Evolutionary conservation across 2,888 invertebrate genomes (phyloP).

Genomic region (Noctua janthina): DNA sequence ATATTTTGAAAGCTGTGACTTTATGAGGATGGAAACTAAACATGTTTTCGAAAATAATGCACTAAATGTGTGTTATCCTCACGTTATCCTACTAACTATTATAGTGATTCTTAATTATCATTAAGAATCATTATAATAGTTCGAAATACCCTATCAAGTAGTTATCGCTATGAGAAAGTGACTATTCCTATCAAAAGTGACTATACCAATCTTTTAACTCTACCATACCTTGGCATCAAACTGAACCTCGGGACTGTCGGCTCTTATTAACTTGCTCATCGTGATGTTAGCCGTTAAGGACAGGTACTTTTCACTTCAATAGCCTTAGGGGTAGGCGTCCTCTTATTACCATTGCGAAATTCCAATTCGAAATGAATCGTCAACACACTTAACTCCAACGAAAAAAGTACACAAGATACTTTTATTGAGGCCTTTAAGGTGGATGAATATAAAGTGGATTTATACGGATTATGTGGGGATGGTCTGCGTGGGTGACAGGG

Average conservation of each 20-base stretch:
- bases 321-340: neutral
- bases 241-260: neutral
- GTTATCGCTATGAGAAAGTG: neutral
- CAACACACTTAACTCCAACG: slow-evolving; percentile 70
- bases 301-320: neutral
- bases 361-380: slow-evolving; percentile 64
- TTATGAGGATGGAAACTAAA: neutral
- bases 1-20: neutral
- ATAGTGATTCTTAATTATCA: neutral
- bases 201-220: neutral
- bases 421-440: slow-evolving; percentile 89
- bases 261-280: neutral
- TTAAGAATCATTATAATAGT: no score
- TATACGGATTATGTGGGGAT: slow-evolving; percentile 87
- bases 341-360: slow-evolving; percentile 38
- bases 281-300: neutral
- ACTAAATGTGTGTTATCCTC: neutral
- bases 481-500: slow-evolving; percentile 75
- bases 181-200: neutral
- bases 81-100: neutral
- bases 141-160: no score
- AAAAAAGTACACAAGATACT: slow-evolving; percentile 83
- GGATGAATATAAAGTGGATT: slow-evolving; percentile 90
- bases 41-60: neutral
- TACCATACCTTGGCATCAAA: neutral